phyloP scores from a whole-genome alignment of 2,113 vertebrate genomes.

The Gobius niger region DNA sequence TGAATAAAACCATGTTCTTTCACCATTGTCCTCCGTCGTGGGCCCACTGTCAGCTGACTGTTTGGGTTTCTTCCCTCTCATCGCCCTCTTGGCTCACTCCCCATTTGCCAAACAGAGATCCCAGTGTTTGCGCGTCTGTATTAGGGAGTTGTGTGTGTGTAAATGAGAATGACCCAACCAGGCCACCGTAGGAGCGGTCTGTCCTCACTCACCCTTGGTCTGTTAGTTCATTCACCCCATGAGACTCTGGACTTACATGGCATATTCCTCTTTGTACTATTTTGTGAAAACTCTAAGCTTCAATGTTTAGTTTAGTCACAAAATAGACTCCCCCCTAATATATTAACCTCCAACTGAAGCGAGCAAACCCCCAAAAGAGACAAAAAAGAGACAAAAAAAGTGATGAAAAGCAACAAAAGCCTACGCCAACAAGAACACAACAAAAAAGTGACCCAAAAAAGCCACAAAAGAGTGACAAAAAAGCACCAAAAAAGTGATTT shows the following conservation, averaged over 20 bases:
- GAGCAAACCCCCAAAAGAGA: too few species aligned
- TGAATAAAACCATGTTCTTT: slow-evolving; percentile 1
- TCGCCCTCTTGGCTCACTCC: slow-evolving; percentile 27
- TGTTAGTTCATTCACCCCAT: slow-evolving; percentile 4
- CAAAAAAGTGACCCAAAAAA: too few species aligned
- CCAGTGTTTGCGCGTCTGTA: slow-evolving; percentile 23
- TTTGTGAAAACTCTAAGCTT: too few species aligned
- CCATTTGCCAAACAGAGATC: slow-evolving; percentile 38
- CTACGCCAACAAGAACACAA: too few species aligned
- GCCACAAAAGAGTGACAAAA: too few species aligned
- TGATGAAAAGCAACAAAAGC: too few species aligned
- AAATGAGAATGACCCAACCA: slow-evolving; percentile 26
- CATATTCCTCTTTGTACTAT: too few species aligned
- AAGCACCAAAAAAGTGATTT: too few species aligned
- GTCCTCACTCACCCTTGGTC: slow-evolving; percentile 28
- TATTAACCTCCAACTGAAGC: too few species aligned
- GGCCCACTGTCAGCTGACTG: slow-evolving; percentile 21
- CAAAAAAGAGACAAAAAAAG: too few species aligned
- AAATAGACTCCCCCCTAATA: too few species aligned
- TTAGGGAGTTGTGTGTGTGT: slow-evolving; percentile 5
- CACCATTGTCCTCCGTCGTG: slow-evolving; percentile 8
- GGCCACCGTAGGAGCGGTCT: slow-evolving; percentile 19
- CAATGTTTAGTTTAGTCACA: too few species aligned
- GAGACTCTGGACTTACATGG: neutral
- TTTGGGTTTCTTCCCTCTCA: slow-evolving; percentile 27